Conservation (phyloP, 1,140 invertebrate genomes). For the Himalopsyche phryganea region DNA sequence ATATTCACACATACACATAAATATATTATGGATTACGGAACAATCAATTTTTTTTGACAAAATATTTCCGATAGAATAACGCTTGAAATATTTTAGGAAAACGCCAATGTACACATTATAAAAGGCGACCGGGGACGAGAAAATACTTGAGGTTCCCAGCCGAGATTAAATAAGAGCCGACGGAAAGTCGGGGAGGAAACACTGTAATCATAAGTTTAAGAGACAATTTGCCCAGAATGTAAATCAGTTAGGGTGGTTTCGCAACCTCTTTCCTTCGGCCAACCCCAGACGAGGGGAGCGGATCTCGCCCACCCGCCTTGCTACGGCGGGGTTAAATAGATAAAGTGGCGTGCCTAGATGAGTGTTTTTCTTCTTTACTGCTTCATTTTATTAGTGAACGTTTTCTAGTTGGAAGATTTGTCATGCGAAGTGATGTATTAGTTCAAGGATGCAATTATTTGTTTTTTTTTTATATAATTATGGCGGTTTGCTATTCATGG, state of each 20-base stretch:
- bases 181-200: constrained; percentile 19
- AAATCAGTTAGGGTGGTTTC: constrained; percentile 23
- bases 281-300: not conserved
- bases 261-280: not conserved
- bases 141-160: not conserved
- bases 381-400: too few relatives aligned
- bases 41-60: too few relatives aligned
- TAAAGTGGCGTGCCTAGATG: too few relatives aligned
- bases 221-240: constrained; percentile 27
- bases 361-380: too few relatives aligned
- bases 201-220: constrained; percentile 16
- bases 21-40: too few relatives aligned
- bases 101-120: not conserved
- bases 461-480: too few relatives aligned
- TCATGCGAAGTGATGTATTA: too few relatives aligned
- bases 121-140: not conserved
- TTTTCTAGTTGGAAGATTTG: too few relatives aligned
- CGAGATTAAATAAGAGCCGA: constrained; percentile 19
- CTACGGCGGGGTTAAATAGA: not conserved
- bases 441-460: too few relatives aligned
- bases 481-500: too few relatives aligned
- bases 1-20: too few relatives aligned
- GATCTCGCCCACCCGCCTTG: not conserved
- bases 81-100: not conserved
- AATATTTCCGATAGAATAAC: too few relatives aligned